Percentiles rank a stretch among this genome's conserved stretches.
Evolutionary conservation across 2,888 invertebrate genomes (phyloP).

Genomic region (Matsumyia berberina): DNA sequence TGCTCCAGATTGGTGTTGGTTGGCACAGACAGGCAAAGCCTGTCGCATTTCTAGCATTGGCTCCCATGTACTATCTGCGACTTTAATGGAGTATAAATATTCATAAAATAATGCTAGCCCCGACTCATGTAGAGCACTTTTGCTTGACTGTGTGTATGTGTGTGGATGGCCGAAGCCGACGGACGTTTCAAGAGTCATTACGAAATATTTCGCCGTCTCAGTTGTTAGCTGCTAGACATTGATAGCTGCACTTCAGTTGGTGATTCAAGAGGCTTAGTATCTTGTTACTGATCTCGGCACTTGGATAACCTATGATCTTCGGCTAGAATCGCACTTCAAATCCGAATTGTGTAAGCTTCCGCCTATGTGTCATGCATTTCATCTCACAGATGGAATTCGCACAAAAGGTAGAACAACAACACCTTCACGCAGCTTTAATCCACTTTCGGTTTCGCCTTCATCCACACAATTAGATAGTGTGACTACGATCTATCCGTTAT

Average conservation of each 20-base stretch:
- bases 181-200: conserved; percentile 42
- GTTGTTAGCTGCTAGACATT: conserved; percentile 37
- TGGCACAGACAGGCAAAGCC: conserved; percentile 59
- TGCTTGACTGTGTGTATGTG: background rate
- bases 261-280: conserved; percentile 33
- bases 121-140: conserved; percentile 16
- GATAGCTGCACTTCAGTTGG: conserved; percentile 18
- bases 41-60: conserved; percentile 67
- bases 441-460: conserved; percentile 62
- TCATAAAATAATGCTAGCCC: conserved; percentile 56
- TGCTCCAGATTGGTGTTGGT: conserved; percentile 67
- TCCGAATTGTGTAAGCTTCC: conserved; percentile 25
- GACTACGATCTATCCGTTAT: conserved; percentile 61
- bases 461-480: conserved; percentile 61
- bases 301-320: conserved; percentile 23
- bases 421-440: conserved; percentile 50
- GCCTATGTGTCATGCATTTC: conserved; percentile 47
- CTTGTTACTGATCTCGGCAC: conserved; percentile 54
- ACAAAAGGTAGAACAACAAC: conserved; percentile 59
- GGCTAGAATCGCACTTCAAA: background rate
- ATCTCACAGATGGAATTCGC: conserved; percentile 14
- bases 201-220: conserved; percentile 50
- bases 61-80: conserved; percentile 45
- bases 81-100: conserved; percentile 73
- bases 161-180: conserved; percentile 16